Conservation (phyloP, 2,113 vertebrate species). For the Hypanus sabinus region DNA sequence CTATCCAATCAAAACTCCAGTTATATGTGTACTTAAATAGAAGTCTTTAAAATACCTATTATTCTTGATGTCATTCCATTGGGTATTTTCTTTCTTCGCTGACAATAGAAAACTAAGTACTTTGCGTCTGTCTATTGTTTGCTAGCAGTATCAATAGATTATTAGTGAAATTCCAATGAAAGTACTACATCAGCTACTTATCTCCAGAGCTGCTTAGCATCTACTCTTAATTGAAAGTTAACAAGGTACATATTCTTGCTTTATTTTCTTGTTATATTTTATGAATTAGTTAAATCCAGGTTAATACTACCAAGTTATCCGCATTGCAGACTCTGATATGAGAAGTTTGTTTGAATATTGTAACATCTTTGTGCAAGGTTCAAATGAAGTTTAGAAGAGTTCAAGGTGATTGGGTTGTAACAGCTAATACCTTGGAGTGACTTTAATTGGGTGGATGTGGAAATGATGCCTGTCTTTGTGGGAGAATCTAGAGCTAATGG, state of each 20-base stretch:
- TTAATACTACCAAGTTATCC: not conserved
- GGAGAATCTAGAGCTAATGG: too few species aligned
- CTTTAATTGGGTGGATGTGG: too few species aligned
- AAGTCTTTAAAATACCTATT: not conserved
- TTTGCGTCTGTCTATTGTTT: not conserved
- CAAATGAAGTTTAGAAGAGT: not conserved
- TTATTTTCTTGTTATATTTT: not conserved
- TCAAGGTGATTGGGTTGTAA: too few species aligned
- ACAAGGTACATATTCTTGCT: not conserved
- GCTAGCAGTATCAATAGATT: constrained; percentile 1
- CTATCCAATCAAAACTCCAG: not conserved
- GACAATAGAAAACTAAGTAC: not conserved
- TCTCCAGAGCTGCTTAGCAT: not conserved
- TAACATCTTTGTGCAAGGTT: not conserved
- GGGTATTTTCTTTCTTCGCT: not conserved
- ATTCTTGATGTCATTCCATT: not conserved
- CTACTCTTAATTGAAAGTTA: constrained; percentile 1
- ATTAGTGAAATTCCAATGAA: not conserved
- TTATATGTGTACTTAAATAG: not conserved
- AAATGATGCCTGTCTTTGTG: too few species aligned
- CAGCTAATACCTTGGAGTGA: too few species aligned
- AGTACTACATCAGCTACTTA: not conserved
- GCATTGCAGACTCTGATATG: not conserved
- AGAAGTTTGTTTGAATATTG: not conserved
- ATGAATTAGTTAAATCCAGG: not conserved